Conservation (phyloP, 2,888 invertebrate species). For the Acleris emargana region DNA sequence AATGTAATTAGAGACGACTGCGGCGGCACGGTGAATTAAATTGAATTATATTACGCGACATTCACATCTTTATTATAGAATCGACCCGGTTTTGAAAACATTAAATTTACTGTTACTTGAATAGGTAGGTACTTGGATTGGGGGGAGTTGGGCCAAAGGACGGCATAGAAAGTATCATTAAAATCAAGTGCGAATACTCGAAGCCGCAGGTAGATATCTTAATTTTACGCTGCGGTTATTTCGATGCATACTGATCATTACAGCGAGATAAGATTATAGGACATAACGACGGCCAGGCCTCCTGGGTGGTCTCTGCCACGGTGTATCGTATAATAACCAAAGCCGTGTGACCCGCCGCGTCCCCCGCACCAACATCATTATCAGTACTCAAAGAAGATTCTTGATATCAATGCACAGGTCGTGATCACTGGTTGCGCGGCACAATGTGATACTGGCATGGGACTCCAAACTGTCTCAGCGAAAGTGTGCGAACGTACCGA, state of each 20-base stretch:
- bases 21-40: conserved; percentile 13
- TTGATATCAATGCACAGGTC: conserved; percentile 44
- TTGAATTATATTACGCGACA: conserved; percentile 10
- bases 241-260: conserved; percentile 64
- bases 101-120: not conserved
- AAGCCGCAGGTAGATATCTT: conserved; percentile 31
- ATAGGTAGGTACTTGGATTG: conserved; percentile 6
- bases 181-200: conserved; percentile 31
- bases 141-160: conserved; percentile 26
- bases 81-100: not conserved
- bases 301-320: conserved; percentile 69
- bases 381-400: conserved; percentile 21
- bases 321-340: conserved; percentile 58
- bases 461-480: conserved; percentile 78
- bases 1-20: conserved; percentile 26
- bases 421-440: conserved; percentile 47
- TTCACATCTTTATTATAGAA: conserved; percentile 2
- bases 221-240: conserved; percentile 34
- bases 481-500: conserved; percentile 71
- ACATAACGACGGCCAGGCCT: conserved; percentile 62
- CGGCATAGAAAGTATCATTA: conserved; percentile 32
- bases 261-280: conserved; percentile 70
- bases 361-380: conserved; percentile 18
- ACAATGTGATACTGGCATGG: conserved; percentile 51
- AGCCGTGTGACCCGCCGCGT: conserved; percentile 52